Conservation (phyloP, 2,797 vertebrate species). For the Acipenser ruthenus region DNA sequence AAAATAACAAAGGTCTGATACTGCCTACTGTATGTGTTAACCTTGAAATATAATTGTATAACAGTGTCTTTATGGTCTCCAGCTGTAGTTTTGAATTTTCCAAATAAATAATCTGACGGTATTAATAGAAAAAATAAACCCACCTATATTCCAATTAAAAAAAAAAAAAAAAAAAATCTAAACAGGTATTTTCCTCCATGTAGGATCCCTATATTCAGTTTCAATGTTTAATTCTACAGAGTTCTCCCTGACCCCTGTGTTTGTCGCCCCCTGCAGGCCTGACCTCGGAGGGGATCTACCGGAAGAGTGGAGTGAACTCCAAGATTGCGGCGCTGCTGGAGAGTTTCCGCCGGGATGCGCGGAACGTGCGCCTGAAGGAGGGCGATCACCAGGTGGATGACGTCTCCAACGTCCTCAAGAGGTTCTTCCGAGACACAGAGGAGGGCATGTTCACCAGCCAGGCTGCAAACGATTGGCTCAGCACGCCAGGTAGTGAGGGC, state of each 20-base stretch:
- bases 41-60: too few species aligned
- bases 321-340: slow-evolving; percentile 74
- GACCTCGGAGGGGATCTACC: slow-evolving; percentile 87
- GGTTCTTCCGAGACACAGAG: slow-evolving; percentile 81
- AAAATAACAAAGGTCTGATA: too few species aligned
- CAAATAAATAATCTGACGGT: too few species aligned
- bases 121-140: too few species aligned
- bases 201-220: too few species aligned
- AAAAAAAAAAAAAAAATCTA: too few species aligned
- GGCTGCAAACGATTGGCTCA: slow-evolving; percentile 61
- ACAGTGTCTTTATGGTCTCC: too few species aligned
- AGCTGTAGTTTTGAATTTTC: too few species aligned
- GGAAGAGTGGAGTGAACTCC: slow-evolving; percentile 88
- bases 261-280: slow-evolving; percentile 54
- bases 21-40: too few species aligned
- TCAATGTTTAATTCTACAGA: too few species aligned
- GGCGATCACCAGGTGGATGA: slow-evolving; percentile 87
- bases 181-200: too few species aligned
- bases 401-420: slow-evolving; percentile 82
- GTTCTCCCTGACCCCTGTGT: neutral
- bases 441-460: slow-evolving; percentile 74
- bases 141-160: too few species aligned
- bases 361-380: slow-evolving; percentile 72
- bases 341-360: slow-evolving; percentile 69
- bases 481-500: slow-evolving; percentile 47